Conservation (phyloP, 2,113 vertebrate genomes). For the Nettapus auritus region DNA sequence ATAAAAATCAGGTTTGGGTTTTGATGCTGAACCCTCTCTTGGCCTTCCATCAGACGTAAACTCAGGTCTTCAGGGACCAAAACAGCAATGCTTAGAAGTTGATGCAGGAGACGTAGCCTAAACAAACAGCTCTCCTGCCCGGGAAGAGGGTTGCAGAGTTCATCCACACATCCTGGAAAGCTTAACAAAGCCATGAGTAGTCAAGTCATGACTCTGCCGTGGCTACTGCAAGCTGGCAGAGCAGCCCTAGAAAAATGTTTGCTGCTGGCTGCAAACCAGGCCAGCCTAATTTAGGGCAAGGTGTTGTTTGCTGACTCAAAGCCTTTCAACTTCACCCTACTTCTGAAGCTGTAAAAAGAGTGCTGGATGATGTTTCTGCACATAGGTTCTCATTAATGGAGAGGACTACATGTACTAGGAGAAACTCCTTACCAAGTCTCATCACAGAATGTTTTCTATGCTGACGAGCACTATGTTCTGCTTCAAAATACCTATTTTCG, state of each 20-base stretch:
- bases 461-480: constrained; percentile 41
- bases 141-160: neutral
- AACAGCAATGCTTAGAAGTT: neutral
- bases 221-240: neutral
- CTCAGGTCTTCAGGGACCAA: neutral
- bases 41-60: neutral
- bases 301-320: neutral
- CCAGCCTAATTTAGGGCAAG: neutral
- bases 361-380: neutral
- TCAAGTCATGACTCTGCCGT: neutral
- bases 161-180: neutral
- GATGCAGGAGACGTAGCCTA: neutral
- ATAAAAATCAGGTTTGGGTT: neutral
- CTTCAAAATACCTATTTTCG: constrained; percentile 49
- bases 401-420: neutral
- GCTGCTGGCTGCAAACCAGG: neutral
- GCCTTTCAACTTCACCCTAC: fast-evolving
- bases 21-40: neutral
- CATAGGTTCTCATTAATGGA: neutral
- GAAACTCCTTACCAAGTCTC: neutral
- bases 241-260: neutral
- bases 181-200: neutral
- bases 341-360: neutral
- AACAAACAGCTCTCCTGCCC: neutral
- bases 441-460: neutral